These are phyloP conservation scores for Ceuthmochares aereus DNA, from an alignment of 2,113 vertebrate species.

Conservation along the genomic window DNA sequence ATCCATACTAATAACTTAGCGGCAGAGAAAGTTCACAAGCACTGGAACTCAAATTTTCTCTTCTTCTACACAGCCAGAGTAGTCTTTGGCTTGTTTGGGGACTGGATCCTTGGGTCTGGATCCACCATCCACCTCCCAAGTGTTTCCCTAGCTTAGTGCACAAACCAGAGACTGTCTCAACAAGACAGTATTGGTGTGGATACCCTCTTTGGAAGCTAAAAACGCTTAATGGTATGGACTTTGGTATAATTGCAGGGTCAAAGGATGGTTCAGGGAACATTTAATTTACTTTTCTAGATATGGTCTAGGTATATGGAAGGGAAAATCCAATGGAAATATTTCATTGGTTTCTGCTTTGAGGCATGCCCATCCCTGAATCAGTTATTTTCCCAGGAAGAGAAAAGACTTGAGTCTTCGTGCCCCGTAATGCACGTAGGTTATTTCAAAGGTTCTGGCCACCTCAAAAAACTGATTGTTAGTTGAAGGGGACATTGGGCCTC, in stretches of 20 bases:
- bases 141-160: not conserved
- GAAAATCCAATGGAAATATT: not conserved
- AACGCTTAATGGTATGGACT: not conserved
- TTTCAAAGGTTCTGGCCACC: not conserved
- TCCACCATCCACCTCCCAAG: not conserved
- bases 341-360: not conserved
- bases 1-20: not conserved
- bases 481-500: not conserved
- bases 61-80: not conserved
- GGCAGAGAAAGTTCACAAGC: not conserved
- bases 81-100: not conserved
- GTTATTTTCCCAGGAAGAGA: not conserved
- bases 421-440: accelerated
- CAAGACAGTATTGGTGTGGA: not conserved
- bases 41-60: not conserved
- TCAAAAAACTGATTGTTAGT: not conserved
- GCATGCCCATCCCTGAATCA: not conserved
- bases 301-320: not conserved
- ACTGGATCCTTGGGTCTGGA: not conserved
- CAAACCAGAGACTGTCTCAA: not conserved
- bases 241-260: not conserved
- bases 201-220: not conserved
- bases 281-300: not conserved
- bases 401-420: not conserved
- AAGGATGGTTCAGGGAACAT: not conserved